Percentiles rank a stretch among this genome's conserved stretches.
These are phyloP conservation scores for Lycophotia porphyrea DNA, from an alignment of 2,888 invertebrate species.

Conservation along the genomic window DNA sequence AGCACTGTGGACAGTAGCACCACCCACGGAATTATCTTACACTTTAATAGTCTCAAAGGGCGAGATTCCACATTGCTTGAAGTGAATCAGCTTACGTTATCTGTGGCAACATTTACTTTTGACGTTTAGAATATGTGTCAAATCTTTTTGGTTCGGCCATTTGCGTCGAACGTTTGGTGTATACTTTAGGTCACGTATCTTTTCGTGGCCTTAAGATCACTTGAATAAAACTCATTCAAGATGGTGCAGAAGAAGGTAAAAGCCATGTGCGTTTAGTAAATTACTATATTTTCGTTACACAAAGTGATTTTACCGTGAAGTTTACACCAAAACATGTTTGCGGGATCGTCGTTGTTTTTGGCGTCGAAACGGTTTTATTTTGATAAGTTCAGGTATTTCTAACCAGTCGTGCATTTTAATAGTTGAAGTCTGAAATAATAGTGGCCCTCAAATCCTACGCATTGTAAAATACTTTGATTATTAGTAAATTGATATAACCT, in stretches of 20 bases:
- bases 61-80: neutral
- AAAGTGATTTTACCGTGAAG: slow-evolving; percentile 72
- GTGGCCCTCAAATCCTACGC: neutral
- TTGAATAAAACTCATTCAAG: slow-evolving; percentile 84
- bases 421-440: neutral
- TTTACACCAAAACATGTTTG: slow-evolving; percentile 73
- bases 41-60: slow-evolving; percentile 26
- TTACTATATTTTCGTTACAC: slow-evolving; percentile 79
- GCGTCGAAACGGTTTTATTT: slow-evolving; percentile 66
- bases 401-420: slow-evolving; percentile 24
- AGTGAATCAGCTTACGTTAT: slow-evolving; percentile 26
- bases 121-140: slow-evolving; percentile 67
- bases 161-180: slow-evolving; percentile 88
- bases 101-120: slow-evolving; percentile 59
- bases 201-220: slow-evolving; percentile 88
- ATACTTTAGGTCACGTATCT: slow-evolving; percentile 87
- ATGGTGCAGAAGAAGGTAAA: slow-evolving; percentile 91
- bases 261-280: slow-evolving; percentile 85
- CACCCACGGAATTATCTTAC: neutral
- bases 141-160: slow-evolving; percentile 89
- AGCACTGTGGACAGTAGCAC: neutral
- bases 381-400: slow-evolving; percentile 49
- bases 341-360: slow-evolving; percentile 71
- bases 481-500: slow-evolving; percentile 76
- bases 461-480: neutral